Percentiles rank a stretch among this genome's conserved stretches.
phyloP scores from a whole-genome alignment of 2,113 vertebrate genomes.

The Saccopteryx bilineata region DNA sequence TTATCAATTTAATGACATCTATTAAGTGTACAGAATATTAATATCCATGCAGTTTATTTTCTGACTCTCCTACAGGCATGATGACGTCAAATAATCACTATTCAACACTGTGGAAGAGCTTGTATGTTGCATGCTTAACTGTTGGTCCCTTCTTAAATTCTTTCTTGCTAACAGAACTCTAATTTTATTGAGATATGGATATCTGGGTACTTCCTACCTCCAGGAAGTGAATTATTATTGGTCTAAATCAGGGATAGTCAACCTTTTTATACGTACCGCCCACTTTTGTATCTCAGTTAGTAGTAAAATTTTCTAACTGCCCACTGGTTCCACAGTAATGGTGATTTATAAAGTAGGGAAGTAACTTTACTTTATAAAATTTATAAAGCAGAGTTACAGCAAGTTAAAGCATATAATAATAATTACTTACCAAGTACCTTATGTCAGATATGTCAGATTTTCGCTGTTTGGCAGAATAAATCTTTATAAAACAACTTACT shows the following conservation, averaged over 20 bases:
- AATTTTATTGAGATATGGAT: background rate
- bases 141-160: background rate
- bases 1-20: background rate
- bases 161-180: constrained; percentile 13
- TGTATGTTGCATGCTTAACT: background rate
- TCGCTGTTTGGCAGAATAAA: no score
- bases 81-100: background rate
- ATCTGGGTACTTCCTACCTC: background rate
- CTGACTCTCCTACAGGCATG: background rate
- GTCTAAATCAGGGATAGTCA: background rate
- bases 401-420: no score
- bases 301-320: no score
- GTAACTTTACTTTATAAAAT: no score
- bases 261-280: no score
- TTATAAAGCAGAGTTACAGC: no score
- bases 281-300: no score
- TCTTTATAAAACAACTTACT: no score
- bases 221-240: constrained; percentile 33
- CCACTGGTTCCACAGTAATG: no score
- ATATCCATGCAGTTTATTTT: background rate
- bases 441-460: no score
- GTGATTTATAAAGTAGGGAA: no score
- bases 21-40: background rate
- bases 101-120: background rate
- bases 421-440: no score